Percentiles rank a stretch among this genome's conserved stretches.
These are phyloP conservation scores for Heteromyza rotundicornis DNA, from an alignment of 2,888 invertebrate genomes.

Conservation along the genomic window DNA sequence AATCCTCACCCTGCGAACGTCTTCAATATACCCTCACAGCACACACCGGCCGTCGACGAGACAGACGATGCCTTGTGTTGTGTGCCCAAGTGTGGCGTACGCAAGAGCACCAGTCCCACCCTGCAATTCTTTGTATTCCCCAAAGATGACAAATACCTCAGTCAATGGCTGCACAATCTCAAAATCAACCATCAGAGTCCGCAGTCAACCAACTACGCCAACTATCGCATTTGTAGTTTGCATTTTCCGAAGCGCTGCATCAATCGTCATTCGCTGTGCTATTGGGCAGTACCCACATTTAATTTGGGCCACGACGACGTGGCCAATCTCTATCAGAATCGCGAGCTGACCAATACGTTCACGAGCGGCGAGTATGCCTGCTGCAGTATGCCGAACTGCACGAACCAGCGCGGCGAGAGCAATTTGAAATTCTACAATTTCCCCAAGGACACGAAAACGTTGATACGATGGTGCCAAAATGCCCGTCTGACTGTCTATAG, in stretches of 20 bases:
- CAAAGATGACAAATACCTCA: slow-evolving; percentile 52
- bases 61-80: slow-evolving; percentile 42
- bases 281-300: slow-evolving; percentile 57
- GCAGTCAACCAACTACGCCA: slow-evolving; percentile 39
- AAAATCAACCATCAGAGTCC: slow-evolving; percentile 51
- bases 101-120: slow-evolving; percentile 52
- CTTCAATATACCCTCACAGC: not conserved
- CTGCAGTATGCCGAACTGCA: slow-evolving; percentile 57
- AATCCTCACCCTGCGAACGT: slow-evolving; percentile 4
- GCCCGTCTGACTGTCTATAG: slow-evolving; percentile 53
- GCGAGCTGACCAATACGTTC: slow-evolving; percentile 53
- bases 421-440: slow-evolving; percentile 57
- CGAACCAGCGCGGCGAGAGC: slow-evolving; percentile 52
- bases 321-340: slow-evolving; percentile 56
- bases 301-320: slow-evolving; percentile 56
- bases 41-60: not conserved
- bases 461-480: slow-evolving; percentile 57
- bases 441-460: slow-evolving; percentile 51
- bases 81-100: slow-evolving; percentile 52
- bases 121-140: slow-evolving; percentile 55
- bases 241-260: slow-evolving; percentile 57
- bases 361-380: slow-evolving; percentile 53
- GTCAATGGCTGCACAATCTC: slow-evolving; percentile 55
- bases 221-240: slow-evolving; percentile 53
- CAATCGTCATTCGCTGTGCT: slow-evolving; percentile 55